Evolutionary conservation across 2,113 vertebrate species (phyloP), one percentile per base, ranked within the genome.

Genomic region (Holacanthus passer): DNA sequence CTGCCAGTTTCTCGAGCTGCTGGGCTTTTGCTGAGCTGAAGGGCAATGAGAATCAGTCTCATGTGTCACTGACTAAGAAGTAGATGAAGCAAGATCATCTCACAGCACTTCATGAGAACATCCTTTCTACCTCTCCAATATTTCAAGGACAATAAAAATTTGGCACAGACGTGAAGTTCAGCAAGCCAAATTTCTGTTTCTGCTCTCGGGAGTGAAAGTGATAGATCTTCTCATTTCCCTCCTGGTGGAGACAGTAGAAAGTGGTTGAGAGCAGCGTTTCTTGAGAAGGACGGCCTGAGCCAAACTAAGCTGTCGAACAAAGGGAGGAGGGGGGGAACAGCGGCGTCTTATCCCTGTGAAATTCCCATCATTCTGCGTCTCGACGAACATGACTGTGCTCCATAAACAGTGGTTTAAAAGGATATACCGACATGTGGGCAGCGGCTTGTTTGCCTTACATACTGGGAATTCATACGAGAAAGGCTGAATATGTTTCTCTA

Each of bases 311-410:
- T 89, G 86, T 82, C 79, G 72, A 78, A 86, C 77, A 77, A 84
- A 76, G 60, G 79, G 72, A 60, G 43, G 64, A 37, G 50, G 52
- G 63, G 77, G 73, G 64, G 41, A n/a, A n/a, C 59, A 0, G 20
- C 6, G 17, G 66, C 55, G 83, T 90, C 84, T 87, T 69, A 88
- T 91, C 87, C 82, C 79, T 87, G 88, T 92, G 89, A 92, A 92
- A 92, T 89, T 85, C 83, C 64, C 80, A 92, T 89, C 83, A 81
- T 91, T 89, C 79, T 81, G 75, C 84, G 52, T 85, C 67, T 84
- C 47, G 14, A 45, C 20, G 27, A 88, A 87, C 81, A 68, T 20
- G 64, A 56, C 75, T 53, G 59, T 37, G 32, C 65, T 77, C 74
- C 68, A 63, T 73, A 86, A 94, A 91, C 82, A 91, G 55, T 8